phyloP scores from a whole-genome alignment of 1,140 invertebrate species.

The Planococcus citri region DNA sequence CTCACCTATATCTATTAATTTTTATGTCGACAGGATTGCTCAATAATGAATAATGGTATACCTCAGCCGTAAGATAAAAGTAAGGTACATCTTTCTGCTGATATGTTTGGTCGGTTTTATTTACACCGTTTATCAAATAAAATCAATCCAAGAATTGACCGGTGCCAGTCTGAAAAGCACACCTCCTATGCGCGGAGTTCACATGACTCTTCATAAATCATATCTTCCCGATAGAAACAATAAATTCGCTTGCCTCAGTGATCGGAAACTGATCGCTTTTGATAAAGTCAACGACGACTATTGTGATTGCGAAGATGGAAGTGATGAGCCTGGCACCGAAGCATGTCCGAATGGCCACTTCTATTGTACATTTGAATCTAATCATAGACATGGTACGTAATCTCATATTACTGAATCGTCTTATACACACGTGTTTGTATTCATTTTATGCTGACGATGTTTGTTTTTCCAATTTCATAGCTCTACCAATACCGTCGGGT shows the following conservation, averaged over 20 bases:
- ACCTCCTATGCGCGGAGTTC: neutral
- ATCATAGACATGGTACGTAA: neutral
- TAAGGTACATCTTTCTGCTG: neutral
- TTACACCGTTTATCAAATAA: neutral
- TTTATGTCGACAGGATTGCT: too few relatives aligned
- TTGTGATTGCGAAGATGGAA: slow-evolving; percentile 89
- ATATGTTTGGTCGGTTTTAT: neutral
- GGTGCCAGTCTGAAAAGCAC: neutral
- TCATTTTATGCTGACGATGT: neutral
- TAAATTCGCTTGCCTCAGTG: neutral
- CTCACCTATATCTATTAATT: too few relatives aligned
- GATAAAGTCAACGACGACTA: slow-evolving; percentile 86
- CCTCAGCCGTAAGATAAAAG: neutral
- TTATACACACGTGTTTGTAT: neutral
- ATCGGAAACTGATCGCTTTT: neutral
- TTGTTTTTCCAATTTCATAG: slow-evolving; percentile 42
- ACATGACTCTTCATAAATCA: neutral
- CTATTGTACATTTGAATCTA: slow-evolving; percentile 47
- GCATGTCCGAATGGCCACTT: slow-evolving; percentile 80
- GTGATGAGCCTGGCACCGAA: slow-evolving; percentile 92
- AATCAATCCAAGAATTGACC: neutral
- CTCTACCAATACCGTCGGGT: slow-evolving; percentile 69
- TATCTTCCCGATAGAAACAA: neutral
- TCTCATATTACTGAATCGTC: too few relatives aligned
- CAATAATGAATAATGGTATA: slow-evolving; percentile 8